These are phyloP conservation scores for Chaetops frenatus DNA, from an alignment of 2,113 vertebrate genomes.

Conservation along the genomic window DNA sequence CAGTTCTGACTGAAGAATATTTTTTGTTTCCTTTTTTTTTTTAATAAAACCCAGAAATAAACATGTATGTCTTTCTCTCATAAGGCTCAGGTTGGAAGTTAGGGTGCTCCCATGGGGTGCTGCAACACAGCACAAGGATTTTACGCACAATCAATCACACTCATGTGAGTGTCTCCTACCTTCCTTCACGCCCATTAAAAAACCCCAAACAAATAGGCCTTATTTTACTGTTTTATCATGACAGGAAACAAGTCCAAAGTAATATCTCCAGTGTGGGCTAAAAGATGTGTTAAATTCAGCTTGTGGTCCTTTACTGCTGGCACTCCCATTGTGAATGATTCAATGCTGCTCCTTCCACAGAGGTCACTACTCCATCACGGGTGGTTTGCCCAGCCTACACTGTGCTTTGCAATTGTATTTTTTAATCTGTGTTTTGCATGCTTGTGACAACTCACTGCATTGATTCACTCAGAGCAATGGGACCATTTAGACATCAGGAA, in stretches of 20 bases:
- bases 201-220: too few species aligned
- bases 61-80: background rate
- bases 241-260: too few species aligned
- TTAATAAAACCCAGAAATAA: background rate
- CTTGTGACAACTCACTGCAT: background rate
- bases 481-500: background rate
- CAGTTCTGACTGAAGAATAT: background rate
- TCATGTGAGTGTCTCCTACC: too few species aligned
- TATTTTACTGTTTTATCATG: too few species aligned
- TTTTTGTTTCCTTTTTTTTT: background rate
- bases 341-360: background rate
- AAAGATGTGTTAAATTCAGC: background rate
- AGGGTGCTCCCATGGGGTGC: background rate
- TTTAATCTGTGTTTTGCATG: background rate
- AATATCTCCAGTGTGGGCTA: too few species aligned
- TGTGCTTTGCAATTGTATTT: background rate
- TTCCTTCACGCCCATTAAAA: too few species aligned
- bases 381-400: background rate
- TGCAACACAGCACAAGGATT: too few species aligned
- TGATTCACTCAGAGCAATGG: background rate
- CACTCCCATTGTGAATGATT: background rate
- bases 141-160: too few species aligned
- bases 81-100: background rate
- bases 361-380: accelerated
- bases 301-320: background rate